Evolutionary conservation across 2,888 invertebrate genomes (phyloP), one percentile per base, ranked within the genome.

Genomic region (Listrodromus nycthemerus): DNA sequence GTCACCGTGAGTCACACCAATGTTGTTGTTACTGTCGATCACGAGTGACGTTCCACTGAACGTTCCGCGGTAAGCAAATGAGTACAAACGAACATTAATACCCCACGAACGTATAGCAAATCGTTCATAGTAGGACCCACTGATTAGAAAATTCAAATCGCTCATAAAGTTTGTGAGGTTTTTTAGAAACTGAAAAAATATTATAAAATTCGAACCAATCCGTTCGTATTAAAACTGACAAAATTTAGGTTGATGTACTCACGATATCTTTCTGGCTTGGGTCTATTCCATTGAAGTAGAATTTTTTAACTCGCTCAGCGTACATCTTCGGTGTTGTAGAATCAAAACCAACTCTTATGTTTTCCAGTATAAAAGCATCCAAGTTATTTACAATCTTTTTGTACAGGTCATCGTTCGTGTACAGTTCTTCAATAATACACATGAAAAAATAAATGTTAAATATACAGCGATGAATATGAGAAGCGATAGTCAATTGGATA

Each of bases 1-100:
- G 80, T 95, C 94, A 0, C 94, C 94, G 85, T 95, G 94, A 65
- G 94, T 93, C 2, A 94, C 93, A 4, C 94, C 86, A 21, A 85
- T 27, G 13, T 83, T 63, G 0, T 13, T 33, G 55, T 83, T 73
- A n/a, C 74, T 67, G 4, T 71, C 78, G 16, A 33, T 30, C 0
- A 63, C 8, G 0, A 2, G 4, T 2, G 76, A 71, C 45, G 84
- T 67, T 10, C 45, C 0, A 50, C 85, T 87, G n/a, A 73, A 78
- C 1, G 67, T 71, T 7, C 87, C 87, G 6, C 78, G 82, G 78
- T 87, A 89, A 6, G 81, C 80, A 65, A 84, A 89, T 0, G 27
- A 24, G 41, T 86, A 88, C 10, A 63, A 33, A 48, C 83, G 87
- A 8, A 30, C 37, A 0, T 79, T 58, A 5, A 50, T 37, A 10